Evolutionary conservation across 2,888 invertebrate genomes (phyloP).

Genomic region (Campoplex nolae): DNA sequence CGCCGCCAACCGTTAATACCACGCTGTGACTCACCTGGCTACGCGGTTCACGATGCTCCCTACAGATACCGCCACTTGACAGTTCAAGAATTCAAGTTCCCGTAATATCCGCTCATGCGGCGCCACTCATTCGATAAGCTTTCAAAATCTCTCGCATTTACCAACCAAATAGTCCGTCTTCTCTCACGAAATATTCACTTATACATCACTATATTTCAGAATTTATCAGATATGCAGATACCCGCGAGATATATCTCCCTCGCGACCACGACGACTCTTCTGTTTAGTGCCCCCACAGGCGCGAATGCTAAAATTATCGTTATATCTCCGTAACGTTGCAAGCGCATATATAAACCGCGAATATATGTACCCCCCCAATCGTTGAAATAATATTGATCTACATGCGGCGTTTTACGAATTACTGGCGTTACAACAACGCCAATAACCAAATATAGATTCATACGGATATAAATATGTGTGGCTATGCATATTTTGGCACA

Average conservation of each 20-base stretch:
- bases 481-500: slow-evolving; percentile 30
- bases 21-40: slow-evolving; percentile 47
- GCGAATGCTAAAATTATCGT: slow-evolving; percentile 67
- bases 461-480: slow-evolving; percentile 8
- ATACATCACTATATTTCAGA: slow-evolving; percentile 2
- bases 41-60: slow-evolving; percentile 51
- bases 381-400: slow-evolving; percentile 67
- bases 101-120: background rate
- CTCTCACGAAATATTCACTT: slow-evolving; percentile 11
- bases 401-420: slow-evolving; percentile 61
- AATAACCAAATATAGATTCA: background rate
- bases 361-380: slow-evolving; percentile 41
- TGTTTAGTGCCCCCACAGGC: slow-evolving; percentile 40
- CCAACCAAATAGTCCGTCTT: background rate
- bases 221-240: slow-evolving; percentile 6
- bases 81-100: background rate
- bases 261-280: slow-evolving; percentile 38
- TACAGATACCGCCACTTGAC: slow-evolving; percentile 66
- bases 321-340: slow-evolving; percentile 55
- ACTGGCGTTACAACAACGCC: slow-evolving; percentile 25
- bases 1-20: slow-evolving; percentile 24
- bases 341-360: slow-evolving; percentile 44
- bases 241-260: slow-evolving; percentile 33
- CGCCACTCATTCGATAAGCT: background rate
- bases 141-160: slow-evolving; percentile 6